Evolutionary conservation across 2,888 invertebrate species (phyloP).

Genomic region (Anorthoa munda): DNA sequence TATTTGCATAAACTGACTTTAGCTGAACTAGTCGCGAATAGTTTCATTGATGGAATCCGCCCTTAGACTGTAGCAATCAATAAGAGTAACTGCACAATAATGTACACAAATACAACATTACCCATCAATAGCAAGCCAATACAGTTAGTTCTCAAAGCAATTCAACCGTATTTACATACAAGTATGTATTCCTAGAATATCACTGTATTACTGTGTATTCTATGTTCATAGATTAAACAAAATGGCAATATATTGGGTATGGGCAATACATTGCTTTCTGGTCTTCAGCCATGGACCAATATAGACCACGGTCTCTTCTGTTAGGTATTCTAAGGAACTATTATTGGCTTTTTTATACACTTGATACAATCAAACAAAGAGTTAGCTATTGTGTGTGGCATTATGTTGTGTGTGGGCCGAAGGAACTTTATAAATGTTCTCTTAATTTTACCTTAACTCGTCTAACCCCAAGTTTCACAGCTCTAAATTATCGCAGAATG

Average conservation of each 20-base stretch:
- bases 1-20: too few relatives aligned
- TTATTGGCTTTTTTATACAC: neutral
- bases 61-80: too few relatives aligned
- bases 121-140: neutral
- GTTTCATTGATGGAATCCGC: too few relatives aligned
- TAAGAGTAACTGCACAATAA: neutral
- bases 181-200: conserved; percentile 8
- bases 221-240: conserved; percentile 13
- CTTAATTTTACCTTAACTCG: too few relatives aligned
- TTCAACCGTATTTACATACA: conserved; percentile 8
- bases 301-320: neutral
- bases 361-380: too few relatives aligned
- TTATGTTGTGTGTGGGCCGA: too few relatives aligned
- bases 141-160: conserved; percentile 6
- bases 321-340: neutral
- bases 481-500: too few relatives aligned
- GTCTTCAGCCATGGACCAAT: neutral
- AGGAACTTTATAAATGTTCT: too few relatives aligned
- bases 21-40: too few relatives aligned
- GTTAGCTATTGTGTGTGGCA: too few relatives aligned
- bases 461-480: too few relatives aligned
- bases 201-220: neutral
- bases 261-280: neutral
- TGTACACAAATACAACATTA: neutral
- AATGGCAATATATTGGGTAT: conserved; percentile 10